phyloP scores from a whole-genome alignment of 2,113 vertebrate species.

The Malurus melanocephalus region DNA sequence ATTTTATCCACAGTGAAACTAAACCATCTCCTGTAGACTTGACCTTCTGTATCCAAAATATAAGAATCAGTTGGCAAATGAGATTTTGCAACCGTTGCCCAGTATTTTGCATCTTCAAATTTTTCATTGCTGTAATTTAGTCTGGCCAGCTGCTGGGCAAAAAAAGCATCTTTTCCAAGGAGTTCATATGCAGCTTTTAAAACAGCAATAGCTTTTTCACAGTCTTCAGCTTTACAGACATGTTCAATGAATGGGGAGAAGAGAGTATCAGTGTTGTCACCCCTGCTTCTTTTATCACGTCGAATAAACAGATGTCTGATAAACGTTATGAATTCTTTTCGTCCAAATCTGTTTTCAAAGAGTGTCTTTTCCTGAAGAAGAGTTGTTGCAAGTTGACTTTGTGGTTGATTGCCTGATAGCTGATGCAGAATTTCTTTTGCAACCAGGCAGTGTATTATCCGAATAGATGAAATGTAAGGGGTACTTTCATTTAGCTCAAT shows the following conservation, averaged over 20 bases:
- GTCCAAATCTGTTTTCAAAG: constrained; percentile 79
- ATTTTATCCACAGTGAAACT: constrained; percentile 60
- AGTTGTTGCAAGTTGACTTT: constrained; percentile 71
- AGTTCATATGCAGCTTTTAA: constrained; percentile 67
- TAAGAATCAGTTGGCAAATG: constrained; percentile 74
- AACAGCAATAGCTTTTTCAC: constrained; percentile 72
- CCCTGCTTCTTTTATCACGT: constrained; percentile 73
- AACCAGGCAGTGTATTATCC: constrained; percentile 81
- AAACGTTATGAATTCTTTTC: constrained; percentile 68
- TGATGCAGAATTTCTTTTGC: constrained; percentile 82
- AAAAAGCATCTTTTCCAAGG: constrained; percentile 73
- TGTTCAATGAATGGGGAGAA: constrained; percentile 83
- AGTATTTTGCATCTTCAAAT: constrained; percentile 74
- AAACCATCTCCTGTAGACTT: constrained; percentile 81
- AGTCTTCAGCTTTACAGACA: constrained; percentile 48
- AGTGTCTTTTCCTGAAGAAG: constrained; percentile 72
- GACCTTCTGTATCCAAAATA: constrained; percentile 83
- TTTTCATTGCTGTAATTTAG: constrained; percentile 75
- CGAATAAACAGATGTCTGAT: constrained; percentile 77
- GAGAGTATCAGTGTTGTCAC: constrained; percentile 71
- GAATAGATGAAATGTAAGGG: constrained; percentile 71
- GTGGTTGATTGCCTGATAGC: constrained; percentile 62
- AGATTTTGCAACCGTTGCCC: constrained; percentile 72
- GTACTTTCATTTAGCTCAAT: constrained; percentile 76
- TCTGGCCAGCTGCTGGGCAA: constrained; percentile 83